A percentile compares a stretch with the other conserved stretches of the same genome.
These are phyloP conservation scores for Burhinus bistriatus DNA, from an alignment of 2,113 vertebrate species.

Conservation along the genomic window DNA sequence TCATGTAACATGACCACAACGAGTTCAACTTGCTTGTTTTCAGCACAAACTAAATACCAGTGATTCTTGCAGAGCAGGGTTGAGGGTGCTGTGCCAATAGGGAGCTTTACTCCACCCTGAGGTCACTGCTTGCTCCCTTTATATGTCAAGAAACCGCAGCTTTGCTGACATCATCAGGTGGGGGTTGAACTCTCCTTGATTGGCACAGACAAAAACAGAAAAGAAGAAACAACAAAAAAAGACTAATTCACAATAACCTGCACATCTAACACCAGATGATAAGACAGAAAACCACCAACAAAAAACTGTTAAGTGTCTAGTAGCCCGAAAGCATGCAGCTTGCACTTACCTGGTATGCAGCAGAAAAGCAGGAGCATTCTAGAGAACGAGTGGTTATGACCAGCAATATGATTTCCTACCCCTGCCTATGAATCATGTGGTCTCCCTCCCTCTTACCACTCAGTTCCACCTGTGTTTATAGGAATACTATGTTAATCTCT, in stretches of 20 bases:
- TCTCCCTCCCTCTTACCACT: background rate
- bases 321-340: rapidly evolving
- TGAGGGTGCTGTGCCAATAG: background rate
- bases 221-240: background rate
- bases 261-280: background rate
- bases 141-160: background rate
- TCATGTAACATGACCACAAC: background rate
- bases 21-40: background rate
- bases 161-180: background rate
- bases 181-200: background rate
- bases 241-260: background rate
- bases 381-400: background rate
- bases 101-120: slow-evolving; percentile 22
- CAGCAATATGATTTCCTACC: background rate
- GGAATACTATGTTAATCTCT: background rate
- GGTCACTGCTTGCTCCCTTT: background rate
- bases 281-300: background rate
- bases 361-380: background rate
- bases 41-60: background rate
- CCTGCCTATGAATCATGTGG: background rate
- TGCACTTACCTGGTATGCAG: background rate
- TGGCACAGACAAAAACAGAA: background rate
- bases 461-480: slow-evolving; percentile 37
- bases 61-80: background rate
- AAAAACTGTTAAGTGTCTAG: background rate